Evolutionary conservation across 2,113 vertebrate genomes (phyloP).

Genomic region (Argyrosomus japonicus): DNA sequence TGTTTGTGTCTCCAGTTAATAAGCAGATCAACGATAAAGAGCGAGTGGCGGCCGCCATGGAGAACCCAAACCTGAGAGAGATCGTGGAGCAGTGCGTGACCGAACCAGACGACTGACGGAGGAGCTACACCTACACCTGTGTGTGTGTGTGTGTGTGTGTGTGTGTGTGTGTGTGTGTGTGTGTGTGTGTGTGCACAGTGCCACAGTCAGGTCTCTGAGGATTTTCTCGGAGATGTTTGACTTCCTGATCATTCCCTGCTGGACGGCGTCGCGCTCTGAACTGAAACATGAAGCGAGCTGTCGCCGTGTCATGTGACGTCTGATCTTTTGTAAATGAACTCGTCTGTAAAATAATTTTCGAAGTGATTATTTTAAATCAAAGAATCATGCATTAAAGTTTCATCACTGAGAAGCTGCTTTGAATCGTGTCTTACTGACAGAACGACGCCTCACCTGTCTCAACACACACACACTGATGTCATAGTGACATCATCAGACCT

Average conservation of each 20-base stretch:
- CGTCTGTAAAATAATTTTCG: not conserved
- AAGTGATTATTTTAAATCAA: conserved; percentile 23
- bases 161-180: not conserved
- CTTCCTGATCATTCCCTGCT: conserved; percentile 23
- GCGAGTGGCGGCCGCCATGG: conserved; percentile 98
- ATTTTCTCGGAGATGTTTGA: not conserved
- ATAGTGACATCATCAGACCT: too few species aligned
- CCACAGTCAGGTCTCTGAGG: not conserved
- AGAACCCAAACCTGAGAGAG: conserved; percentile 94
- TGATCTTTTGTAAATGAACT: conserved; percentile 35
- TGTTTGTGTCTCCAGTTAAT: conserved; percentile 88
- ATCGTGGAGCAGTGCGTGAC: conserved; percentile 97
- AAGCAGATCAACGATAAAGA: conserved; percentile 99
- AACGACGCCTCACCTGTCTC: not conserved
- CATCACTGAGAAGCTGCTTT: not conserved
- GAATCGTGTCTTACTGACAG: not conserved
- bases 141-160: not conserved
- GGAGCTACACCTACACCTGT: not conserved
- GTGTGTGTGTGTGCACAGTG: not conserved
- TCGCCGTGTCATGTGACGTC: accelerated
- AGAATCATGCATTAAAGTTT: conserved; percentile 3
- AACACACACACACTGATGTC: too few species aligned
- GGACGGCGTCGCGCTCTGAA: not conserved
- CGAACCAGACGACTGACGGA: conserved; percentile 89
- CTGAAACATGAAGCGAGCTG: too few species aligned